phyloP scores from a whole-genome alignment of 2,113 vertebrate species.

The Piprites chloris region DNA sequence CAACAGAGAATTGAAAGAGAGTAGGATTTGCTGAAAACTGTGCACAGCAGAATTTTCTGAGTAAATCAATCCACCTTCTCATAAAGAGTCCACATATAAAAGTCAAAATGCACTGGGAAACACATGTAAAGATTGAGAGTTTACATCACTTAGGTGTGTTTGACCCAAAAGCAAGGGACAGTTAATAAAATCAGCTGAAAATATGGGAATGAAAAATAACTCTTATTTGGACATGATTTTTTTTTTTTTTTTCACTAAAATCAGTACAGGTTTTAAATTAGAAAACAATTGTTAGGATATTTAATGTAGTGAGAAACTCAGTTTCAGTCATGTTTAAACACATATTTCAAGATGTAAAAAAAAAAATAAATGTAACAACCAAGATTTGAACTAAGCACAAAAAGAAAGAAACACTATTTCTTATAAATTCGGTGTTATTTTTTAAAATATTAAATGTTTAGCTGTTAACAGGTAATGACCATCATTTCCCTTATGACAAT shows the following conservation, averaged over 20 bases:
- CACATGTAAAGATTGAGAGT: neutral
- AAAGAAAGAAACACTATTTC: neutral
- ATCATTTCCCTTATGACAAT: neutral
- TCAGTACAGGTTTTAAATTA: neutral
- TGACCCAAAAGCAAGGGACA: neutral
- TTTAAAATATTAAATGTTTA: neutral
- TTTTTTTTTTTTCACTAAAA: neutral
- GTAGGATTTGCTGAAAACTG: neutral
- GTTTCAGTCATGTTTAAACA: neutral
- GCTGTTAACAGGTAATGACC: neutral
- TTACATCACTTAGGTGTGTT: neutral
- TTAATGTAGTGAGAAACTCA: neutral
- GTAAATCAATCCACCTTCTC: neutral
- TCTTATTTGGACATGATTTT: neutral
- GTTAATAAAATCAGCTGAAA: neutral
- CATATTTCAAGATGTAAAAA: neutral
- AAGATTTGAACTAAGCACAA: neutral
- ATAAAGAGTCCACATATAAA: neutral
- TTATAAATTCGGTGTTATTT: too few species aligned
- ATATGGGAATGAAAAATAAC: neutral
- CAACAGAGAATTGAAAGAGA: neutral
- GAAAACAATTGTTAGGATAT: neutral
- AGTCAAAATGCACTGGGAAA: neutral
- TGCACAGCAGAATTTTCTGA: neutral
- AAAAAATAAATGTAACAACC: accelerated